Evolutionary conservation across 2,888 invertebrate species (phyloP), one percentile per base, ranked within the genome.

Genomic region (Hypselothyrea guttata): DNA sequence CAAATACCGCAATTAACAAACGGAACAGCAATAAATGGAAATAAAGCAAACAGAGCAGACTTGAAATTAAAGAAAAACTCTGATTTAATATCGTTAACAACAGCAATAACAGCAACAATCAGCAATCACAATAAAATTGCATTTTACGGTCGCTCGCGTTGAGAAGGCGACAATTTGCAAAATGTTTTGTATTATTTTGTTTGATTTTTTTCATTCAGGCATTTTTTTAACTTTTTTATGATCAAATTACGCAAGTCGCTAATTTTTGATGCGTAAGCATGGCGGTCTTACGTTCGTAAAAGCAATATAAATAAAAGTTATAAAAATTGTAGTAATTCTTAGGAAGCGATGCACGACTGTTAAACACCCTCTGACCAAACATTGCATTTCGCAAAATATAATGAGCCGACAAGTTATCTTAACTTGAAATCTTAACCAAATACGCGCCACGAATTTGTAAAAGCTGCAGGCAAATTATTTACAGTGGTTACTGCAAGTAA

Each of bases 201-300:
- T 35, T 35, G 13, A 22, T 22, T 31, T 3, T 45, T 1, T n/a
- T n/a, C n/a, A n/a, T n/a, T n/a, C n/a, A n/a, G n/a, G n/a, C n/a
- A n/a, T n/a, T n/a, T n/a, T n/a, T 22, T 45, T 33, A 33, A 18
- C 12, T 18, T 30, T 44, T 61, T 66, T 60, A 41, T 52, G 60
- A 4, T 22, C 11, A 48, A 42, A 49, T 75, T 82, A 57, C 60
- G 60, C 60, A 75, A 75, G 52, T 22, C n/a, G 57, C 51, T 53
- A 79, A 59, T 72, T 76, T 68, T n/a, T 22, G 33, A 75, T 58
- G 47, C 37, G 53, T 37, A 45, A 38, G 60, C 57, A 53, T 55
- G 33, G 51, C 41, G 48, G 4, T 22, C 22, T 22, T 22, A 40
- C 54, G 49, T 5, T 38, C 38, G 41, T 37, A 58, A 68, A 59